Base-by-base conservation (phyloP, 2,888 invertebrate genomes). In the Chrysolina americana region DNA sequence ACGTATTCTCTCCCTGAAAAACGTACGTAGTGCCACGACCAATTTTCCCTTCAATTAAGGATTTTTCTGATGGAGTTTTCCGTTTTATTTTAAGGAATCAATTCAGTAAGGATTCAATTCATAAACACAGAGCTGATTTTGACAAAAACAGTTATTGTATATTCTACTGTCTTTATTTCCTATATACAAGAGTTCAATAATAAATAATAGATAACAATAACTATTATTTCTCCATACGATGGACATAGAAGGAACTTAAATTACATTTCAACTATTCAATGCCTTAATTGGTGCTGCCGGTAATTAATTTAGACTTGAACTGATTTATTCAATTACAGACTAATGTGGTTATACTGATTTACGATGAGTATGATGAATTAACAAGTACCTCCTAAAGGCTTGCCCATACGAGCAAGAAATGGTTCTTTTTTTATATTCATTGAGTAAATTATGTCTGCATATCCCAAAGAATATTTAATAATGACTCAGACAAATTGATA, bases 281-380 rank as follows among this genome's bases (percentile, higher is more conserved):
- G 36, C 59, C 59, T 28, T 59, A 59, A 59, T 59, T 59, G 59
- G 59, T 59, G 59, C 36, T 59, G 59, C 4, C 36, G 11, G 59
- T 59, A 59, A 59, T 59, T 59, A 23, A 28, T 59, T 59, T n/a
- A 23, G 36, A 59, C 59, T 59, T 59, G 59, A 59, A 59, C 59
- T 59, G 36, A 59, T 59, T 59, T 28, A 59, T 36, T 36, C n/a
- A n/a, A 59, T 36, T 36, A n/a, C 59, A 59, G 59, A 59, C 59
- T 59, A 59, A 59, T 59, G 36, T 17, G 59, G 59, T 36, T 28
- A 28, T 36, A 53, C 28, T 28, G 28, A 59, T 59, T 59, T 28
- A 59, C 15, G 59, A 59, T 59, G 59, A 28, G 36, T 2, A 23
- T 59, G 17, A 28, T 17, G 59, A 28, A n/a, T 59, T 15, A 23